A percentile compares a stretch with the other conserved stretches of the same genome.
phyloP scores from a whole-genome alignment of 1,140 invertebrate genomes.

The Drosophila novamexicana region DNA sequence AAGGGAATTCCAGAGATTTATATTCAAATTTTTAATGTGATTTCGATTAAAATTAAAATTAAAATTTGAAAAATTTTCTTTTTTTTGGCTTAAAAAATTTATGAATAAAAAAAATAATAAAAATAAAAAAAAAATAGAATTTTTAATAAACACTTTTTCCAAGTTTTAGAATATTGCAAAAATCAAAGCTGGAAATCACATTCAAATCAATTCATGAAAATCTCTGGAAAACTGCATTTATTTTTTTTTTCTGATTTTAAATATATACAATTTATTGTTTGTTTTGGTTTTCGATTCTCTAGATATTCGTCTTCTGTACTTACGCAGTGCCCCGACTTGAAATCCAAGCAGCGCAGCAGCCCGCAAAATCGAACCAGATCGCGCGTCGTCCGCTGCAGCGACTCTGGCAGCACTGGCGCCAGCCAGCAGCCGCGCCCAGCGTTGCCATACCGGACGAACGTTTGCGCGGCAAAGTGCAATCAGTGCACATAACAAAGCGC shows the following conservation, averaged over 20 bases:
- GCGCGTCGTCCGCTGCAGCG: conserved; percentile 14
- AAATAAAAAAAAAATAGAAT: too few relatives aligned
- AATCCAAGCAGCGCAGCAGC: neutral
- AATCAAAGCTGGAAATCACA: too few relatives aligned
- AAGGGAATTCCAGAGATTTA: neutral
- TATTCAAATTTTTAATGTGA: neutral
- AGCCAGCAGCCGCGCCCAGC: neutral
- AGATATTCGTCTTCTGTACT: conserved; percentile 39
- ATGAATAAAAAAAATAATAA: too few relatives aligned
- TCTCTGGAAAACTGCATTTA: neutral
- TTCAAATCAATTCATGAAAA: neutral
- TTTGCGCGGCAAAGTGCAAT: conserved; percentile 45
- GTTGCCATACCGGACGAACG: neutral
- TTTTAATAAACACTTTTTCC: neutral
- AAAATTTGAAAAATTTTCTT: too few relatives aligned
- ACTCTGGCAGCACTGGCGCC: conserved; percentile 41
- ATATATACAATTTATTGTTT: neutral
- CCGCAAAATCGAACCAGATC: neutral
- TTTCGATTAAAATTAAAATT: too few relatives aligned
- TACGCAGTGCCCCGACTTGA: conserved; percentile 19
- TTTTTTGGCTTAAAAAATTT: too few relatives aligned
- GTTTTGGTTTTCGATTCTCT: conserved; percentile 21
- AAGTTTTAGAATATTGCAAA: too few relatives aligned
- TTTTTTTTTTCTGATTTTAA: neutral
- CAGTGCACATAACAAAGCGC: conserved; percentile 37